Evolutionary conservation across 2,113 vertebrate genomes (phyloP), one percentile per base, ranked within the genome.

Genomic region (Periophthalmus modestus): DNA sequence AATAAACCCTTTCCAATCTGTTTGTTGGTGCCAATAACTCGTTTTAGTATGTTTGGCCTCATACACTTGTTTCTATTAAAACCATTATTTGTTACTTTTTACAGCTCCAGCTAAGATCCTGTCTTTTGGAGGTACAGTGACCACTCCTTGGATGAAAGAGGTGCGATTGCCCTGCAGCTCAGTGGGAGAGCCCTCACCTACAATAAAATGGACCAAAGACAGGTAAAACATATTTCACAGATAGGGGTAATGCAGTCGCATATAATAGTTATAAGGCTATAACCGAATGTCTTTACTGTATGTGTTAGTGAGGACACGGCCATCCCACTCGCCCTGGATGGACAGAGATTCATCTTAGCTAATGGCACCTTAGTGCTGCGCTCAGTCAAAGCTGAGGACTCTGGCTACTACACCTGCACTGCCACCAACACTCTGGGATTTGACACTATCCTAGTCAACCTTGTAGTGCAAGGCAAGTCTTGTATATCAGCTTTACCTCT

Each of bases 151-250:
- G 98, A 98, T 99, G 97, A 98, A 96, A 87, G 98, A 99, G 0
- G 96, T 99, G 57, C 93, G 97, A 15, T 92, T 99, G 76, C 96
- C 97, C 0, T 99, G 98, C 87, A 96, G 95, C 87, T 96, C 97
- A 0, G 98, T 99, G 0, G 98, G 98, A 23, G 98, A 99, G 33
- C 97, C 97, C 0, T 94, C 93, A 23, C 96, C 97, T 0, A 95
- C 95, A 24, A 95, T 98, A 76, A 98, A 98, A 81, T 99, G 98
- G 98, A 98, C 97, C 81, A 99, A 99, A 94, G 98, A 99, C 95
- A 99, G 98, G 98, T 98, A 69, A 18, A 79, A 71, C 58, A 54
- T 43, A 12, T 65, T 12, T 24, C 5, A 11, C 24, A 19, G 71
- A 54, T 28, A 59, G 12, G 2, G 33, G 6, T 62, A 59, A 19